These are phyloP conservation scores for Oscheius sp. DNA, from an alignment of 2,888 invertebrate species.

Conservation along the genomic window DNA sequence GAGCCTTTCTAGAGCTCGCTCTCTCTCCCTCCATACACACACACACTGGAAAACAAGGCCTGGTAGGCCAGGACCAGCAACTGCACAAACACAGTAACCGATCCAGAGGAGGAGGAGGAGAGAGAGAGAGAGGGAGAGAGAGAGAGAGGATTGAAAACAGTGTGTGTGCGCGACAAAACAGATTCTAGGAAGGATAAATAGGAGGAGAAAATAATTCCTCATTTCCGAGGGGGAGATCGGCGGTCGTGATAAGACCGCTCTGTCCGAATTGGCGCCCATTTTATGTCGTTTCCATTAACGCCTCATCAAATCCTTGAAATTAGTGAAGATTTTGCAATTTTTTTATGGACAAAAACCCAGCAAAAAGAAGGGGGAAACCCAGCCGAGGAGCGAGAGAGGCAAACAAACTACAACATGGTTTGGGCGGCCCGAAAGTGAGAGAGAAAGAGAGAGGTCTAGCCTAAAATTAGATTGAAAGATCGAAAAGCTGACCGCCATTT, in stretches of 20 bases:
- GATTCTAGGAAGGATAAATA: background rate
- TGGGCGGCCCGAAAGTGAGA: background rate
- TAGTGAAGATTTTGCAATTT: background rate
- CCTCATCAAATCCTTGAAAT: slow-evolving; percentile 2
- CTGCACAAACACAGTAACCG: slow-evolving; percentile 26
- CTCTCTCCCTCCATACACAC: too few species aligned
- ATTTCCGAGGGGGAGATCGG: slow-evolving; percentile 8
- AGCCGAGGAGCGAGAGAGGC: background rate
- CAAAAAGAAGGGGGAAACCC: background rate
- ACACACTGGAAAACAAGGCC: background rate
- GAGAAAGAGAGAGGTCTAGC: too few species aligned
- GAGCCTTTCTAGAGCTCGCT: background rate
- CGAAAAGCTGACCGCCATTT: too few species aligned
- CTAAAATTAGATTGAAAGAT: background rate
- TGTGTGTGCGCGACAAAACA: slow-evolving; percentile 7
- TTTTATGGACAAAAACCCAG: background rate
- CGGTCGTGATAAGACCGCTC: background rate
- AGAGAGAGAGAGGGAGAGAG: background rate
- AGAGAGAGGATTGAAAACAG: background rate
- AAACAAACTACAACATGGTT: slow-evolving; percentile 6
- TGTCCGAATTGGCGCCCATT: slow-evolving; percentile 16
- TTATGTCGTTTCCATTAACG: slow-evolving; percentile 9
- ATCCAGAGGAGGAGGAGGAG: background rate
- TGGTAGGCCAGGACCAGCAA: slow-evolving; percentile 8
- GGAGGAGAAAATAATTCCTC: too few species aligned